Conservation (phyloP, 2,113 vertebrate genomes). For the Eurystomus gularis region DNA sequence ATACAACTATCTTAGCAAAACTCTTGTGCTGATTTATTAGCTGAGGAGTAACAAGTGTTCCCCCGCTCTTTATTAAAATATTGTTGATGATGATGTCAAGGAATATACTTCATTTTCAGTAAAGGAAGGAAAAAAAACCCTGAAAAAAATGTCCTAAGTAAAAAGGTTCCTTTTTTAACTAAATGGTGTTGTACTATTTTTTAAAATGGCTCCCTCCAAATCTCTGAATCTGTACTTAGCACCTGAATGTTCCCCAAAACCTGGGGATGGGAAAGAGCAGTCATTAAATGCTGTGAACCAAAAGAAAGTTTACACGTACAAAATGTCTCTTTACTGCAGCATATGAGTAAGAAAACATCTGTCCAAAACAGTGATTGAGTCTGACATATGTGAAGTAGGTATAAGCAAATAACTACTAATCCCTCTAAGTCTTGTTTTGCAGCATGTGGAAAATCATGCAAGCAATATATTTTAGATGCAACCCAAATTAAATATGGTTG, state of each 20-base stretch:
- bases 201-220: not conserved
- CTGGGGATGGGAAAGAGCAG: not conserved
- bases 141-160: not conserved
- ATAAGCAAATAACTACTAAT: constrained; percentile 38
- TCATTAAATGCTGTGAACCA: not conserved
- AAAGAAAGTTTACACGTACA: not conserved
- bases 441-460: not conserved
- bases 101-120: not conserved
- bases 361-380: not conserved
- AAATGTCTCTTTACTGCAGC: not conserved
- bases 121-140: not conserved
- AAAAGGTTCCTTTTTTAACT: not conserved
- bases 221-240: not conserved
- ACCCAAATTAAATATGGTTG: not conserved
- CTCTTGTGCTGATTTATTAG: not conserved
- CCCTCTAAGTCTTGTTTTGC: constrained; percentile 12
- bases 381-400: constrained; percentile 6
- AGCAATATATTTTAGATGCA: not conserved
- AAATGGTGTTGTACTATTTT: not conserved
- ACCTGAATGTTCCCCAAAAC: not conserved
- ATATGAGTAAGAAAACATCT: not conserved
- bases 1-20: not conserved
- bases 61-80: not conserved
- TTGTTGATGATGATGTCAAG: not conserved
- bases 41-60: not conserved